phyloP scores from a whole-genome alignment of 2,797 vertebrate species.

The Sebastes oblongus region DNA sequence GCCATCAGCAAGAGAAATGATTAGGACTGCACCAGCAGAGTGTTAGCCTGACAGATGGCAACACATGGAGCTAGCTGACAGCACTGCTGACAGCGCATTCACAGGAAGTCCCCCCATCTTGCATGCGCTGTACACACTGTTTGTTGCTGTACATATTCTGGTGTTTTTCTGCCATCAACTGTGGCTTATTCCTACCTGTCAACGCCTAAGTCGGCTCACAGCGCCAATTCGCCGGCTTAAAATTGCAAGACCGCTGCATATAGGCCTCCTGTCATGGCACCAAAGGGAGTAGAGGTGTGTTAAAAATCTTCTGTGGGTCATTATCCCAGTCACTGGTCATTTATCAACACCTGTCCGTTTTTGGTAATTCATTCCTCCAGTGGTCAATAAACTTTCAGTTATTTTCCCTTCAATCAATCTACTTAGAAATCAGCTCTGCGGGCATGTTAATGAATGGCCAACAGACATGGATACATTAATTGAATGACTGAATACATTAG shows the following conservation, averaged over 20 bases:
- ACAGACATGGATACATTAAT: slow-evolving; percentile 74
- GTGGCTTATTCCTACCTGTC: slow-evolving; percentile 52
- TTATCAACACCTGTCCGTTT: slow-evolving; percentile 67
- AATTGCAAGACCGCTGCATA: slow-evolving; percentile 45
- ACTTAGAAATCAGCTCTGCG: slow-evolving; percentile 60
- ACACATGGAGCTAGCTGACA: slow-evolving; percentile 73
- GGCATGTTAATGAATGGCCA: slow-evolving; percentile 70
- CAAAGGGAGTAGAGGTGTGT: slow-evolving; percentile 42
- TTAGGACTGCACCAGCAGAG: slow-evolving; percentile 69
- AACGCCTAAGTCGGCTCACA: slow-evolving; percentile 39
- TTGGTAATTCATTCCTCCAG: slow-evolving; percentile 65
- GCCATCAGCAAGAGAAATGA: slow-evolving; percentile 69
- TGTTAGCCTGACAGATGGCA: slow-evolving; percentile 77
- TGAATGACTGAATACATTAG: slow-evolving; percentile 74
- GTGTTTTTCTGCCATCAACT: slow-evolving; percentile 61
- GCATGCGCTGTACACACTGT: slow-evolving; percentile 57
- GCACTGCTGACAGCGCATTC: slow-evolving; percentile 74
- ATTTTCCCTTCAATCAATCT: slow-evolving; percentile 73
- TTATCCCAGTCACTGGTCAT: slow-evolving; percentile 69
- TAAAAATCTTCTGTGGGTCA: slow-evolving; percentile 62
- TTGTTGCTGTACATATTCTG: slow-evolving; percentile 62
- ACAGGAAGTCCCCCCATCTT: slow-evolving; percentile 64
- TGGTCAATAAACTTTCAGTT: slow-evolving; percentile 75
- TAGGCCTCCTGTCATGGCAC: slow-evolving; percentile 29
- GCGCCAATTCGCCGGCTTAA: slow-evolving; percentile 41